Evolutionary conservation across 2,888 invertebrate genomes (phyloP), one percentile per base, ranked within the genome.

Genomic region (Notodonta ziczac): DNA sequence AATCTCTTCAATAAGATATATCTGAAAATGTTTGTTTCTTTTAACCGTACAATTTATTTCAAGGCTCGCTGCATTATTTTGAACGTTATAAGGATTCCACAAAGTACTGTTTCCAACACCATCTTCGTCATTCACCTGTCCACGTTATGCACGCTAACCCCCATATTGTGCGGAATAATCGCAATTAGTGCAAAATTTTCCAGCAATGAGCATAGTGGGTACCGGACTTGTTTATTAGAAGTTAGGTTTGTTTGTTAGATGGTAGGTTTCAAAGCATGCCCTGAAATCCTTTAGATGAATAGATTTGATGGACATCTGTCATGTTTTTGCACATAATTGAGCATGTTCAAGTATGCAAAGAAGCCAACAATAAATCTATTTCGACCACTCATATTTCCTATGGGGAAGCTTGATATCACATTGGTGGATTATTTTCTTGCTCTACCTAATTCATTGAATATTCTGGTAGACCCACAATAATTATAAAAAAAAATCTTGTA

Each of bases 161-260:
- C 70, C 75, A 77, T 71, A 69, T 55, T 64, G 66, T 64, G 68
- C 73, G 73, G 67, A 74, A 70, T 74, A 74, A 76, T 77, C 72
- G 62, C 79, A 84, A 81, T 76, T 80, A 75, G 66, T 83, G 80
- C 46, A 72, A 61, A 14, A 61, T 65, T 57, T 81, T 74, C 63
- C 73, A 80, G 73, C 92, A 92, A 92, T 93, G 92, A 93, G 91
- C 81, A 85, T 82, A 81, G 84, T 86, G 89, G 88, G 87, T 90
- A 90, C 89, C 87, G 70, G 74, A 58, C 66, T 76, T 81, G 80
- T 83, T 82, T 82, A 82, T 84, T 90, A 89, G 86, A 68, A 70
- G 84, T 85, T 83, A 86, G 86, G 86, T 82, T 80, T 86, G 82
- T 78, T 81, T 79, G 78, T 70, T 76, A 73, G 74, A 73, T 68